A percentile compares a stretch with the other conserved stretches of the same genome.
phyloP scores from a whole-genome alignment of 2,888 invertebrate genomes.

The Trisateles emortualis region DNA sequence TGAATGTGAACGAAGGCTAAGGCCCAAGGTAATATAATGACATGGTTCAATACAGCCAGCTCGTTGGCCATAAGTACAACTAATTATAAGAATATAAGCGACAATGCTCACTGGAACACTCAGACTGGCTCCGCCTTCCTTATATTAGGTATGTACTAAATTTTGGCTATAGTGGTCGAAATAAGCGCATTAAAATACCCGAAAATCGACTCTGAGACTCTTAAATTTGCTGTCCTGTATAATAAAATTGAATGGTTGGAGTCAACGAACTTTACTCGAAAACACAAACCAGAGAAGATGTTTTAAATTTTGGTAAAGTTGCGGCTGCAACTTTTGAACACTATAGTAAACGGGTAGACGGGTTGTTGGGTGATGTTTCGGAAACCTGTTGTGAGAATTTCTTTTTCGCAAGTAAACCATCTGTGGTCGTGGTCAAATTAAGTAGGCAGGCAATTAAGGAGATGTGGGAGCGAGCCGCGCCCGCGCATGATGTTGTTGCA shows the following conservation, averaged over 20 bases:
- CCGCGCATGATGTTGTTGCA: not conserved
- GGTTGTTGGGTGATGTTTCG: slow-evolving; percentile 19
- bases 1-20: slow-evolving; percentile 1
- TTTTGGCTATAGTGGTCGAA: too few species aligned
- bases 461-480: slow-evolving; percentile 15
- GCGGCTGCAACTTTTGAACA: slow-evolving; percentile 29
- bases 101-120: not conserved
- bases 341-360: slow-evolving; percentile 19
- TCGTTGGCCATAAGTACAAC: too few species aligned
- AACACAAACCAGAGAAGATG: not conserved
- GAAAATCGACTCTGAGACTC: not conserved
- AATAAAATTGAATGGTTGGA: not conserved
- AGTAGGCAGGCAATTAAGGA: slow-evolving; percentile 40
- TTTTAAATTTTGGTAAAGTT: slow-evolving; percentile 8
- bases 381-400: slow-evolving; percentile 43
- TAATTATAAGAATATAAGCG: too few species aligned
- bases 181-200: not conserved
- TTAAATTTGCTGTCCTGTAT: not conserved
- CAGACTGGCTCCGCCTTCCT: not conserved
- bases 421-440: slow-evolving; percentile 18
- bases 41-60: too few species aligned
- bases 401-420: slow-evolving; percentile 41
- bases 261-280: slow-evolving; percentile 6
- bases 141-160: too few species aligned
- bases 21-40: not conserved